phyloP scores from a whole-genome alignment of 2,113 vertebrate genomes.

The Arvicanthis niloticus region DNA sequence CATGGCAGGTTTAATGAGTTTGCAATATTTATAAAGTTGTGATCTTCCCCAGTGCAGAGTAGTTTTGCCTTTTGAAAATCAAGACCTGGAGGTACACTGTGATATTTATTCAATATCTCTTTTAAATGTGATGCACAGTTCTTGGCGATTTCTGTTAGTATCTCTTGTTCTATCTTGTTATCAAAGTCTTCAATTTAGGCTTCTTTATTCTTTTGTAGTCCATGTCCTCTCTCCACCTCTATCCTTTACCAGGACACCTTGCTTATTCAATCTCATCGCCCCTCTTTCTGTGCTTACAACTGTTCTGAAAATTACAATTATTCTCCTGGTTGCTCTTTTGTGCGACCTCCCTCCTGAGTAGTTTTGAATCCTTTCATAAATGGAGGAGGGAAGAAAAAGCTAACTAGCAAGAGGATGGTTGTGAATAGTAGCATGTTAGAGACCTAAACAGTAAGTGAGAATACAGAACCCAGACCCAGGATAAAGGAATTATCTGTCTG shows the following conservation, averaged over 20 bases:
- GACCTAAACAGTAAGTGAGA: background rate
- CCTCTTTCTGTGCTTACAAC: background rate
- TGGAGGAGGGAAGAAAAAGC: background rate
- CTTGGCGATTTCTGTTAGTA: slow-evolving; percentile 27
- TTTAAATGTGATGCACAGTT: slow-evolving; percentile 33
- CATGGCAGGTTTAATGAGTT: slow-evolving; percentile 48
- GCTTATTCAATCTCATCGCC: background rate
- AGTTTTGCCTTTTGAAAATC: slow-evolving; percentile 64
- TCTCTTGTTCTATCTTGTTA: slow-evolving; percentile 55
- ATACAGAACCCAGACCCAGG: background rate
- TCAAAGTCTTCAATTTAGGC: background rate
- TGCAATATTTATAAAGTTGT: slow-evolving; percentile 60
- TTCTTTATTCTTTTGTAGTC: background rate
- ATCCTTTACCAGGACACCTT: background rate
- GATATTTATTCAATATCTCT: slow-evolving; percentile 64
- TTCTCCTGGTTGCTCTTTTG: slow-evolving; percentile 48
- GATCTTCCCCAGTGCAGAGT: slow-evolving; percentile 40
- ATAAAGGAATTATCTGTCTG: background rate
- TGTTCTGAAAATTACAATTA: slow-evolving; percentile 19
- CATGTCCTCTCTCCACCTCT: background rate
- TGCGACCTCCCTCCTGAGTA: slow-evolving; percentile 17
- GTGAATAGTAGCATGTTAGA: background rate
- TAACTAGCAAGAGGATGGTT: background rate
- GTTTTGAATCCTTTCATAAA: slow-evolving; percentile 19
- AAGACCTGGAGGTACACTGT: slow-evolving; percentile 49